These are phyloP conservation scores for Nothobranchius kuhntae DNA, from an alignment of 2,113 vertebrate genomes.

Conservation along the genomic window DNA sequence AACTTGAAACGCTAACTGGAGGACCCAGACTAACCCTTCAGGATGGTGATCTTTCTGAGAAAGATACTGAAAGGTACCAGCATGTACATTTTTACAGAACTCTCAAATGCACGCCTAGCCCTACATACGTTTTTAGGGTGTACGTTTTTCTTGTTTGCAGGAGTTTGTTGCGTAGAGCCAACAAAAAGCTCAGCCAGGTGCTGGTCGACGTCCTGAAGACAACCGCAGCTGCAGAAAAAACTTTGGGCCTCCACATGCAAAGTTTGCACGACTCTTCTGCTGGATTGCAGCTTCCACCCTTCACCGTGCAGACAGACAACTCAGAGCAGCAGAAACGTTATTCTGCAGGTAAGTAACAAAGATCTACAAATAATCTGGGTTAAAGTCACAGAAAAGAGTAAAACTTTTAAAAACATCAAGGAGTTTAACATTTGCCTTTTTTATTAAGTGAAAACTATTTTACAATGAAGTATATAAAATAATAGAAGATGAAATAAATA, in stretches of 20 bases:
- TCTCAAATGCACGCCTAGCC: too few relatives aligned
- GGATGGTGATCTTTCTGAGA: constrained; percentile 57
- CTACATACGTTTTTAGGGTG: neutral
- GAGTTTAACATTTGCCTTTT: too few relatives aligned
- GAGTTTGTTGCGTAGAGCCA: constrained; percentile 81
- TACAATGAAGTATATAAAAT: too few relatives aligned
- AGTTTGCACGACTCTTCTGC: constrained; percentile 79
- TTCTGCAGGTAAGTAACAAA: constrained; percentile 37
- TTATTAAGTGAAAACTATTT: too few relatives aligned
- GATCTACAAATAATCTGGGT: neutral
- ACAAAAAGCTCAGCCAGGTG: constrained; percentile 86
- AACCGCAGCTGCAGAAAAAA: constrained; percentile 90
- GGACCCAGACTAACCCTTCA: constrained; percentile 36
- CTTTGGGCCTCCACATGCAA: constrained; percentile 87
- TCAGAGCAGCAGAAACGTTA: constrained; percentile 55
- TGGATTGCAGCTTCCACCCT: constrained; percentile 49
- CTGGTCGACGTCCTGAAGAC: constrained; percentile 91
- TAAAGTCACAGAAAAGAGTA: too few relatives aligned
- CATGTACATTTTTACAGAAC: neutral
- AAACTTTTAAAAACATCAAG: too few relatives aligned
- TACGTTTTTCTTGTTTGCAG: constrained; percentile 54
- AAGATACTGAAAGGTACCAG: constrained; percentile 85
- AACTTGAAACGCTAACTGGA: constrained; percentile 29
- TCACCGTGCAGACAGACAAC: constrained; percentile 48
- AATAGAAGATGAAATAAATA: too few relatives aligned